Percentiles rank a stretch among this genome's conserved stretches.
Evolutionary conservation across 2,113 vertebrate species (phyloP).

Genomic region (Miniopterus natalensis): DNA sequence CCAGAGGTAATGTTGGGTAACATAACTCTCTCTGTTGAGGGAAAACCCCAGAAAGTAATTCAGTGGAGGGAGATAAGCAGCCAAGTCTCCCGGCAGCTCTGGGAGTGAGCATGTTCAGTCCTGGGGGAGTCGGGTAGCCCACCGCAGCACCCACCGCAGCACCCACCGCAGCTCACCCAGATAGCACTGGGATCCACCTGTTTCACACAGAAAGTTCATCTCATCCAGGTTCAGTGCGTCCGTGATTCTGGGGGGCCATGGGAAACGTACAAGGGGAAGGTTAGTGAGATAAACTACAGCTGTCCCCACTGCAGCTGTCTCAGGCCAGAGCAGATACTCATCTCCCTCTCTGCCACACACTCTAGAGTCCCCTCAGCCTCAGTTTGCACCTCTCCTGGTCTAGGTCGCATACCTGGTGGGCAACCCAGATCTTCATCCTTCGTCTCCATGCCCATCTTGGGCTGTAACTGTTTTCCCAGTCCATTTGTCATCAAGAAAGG

Average conservation of each 20-base stretch:
- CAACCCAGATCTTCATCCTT: too few species aligned
- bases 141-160: fast-evolving
- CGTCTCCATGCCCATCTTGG: neutral
- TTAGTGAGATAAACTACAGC: neutral
- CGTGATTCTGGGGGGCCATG: neutral
- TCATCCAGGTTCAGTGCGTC: neutral
- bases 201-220: neutral
- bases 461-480: neutral
- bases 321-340: neutral
- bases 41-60: neutral
- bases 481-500: neutral
- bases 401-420: neutral
- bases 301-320: neutral
- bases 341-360: neutral
- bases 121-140: neutral
- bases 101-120: neutral
- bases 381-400: neutral
- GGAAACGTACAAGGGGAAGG: neutral
- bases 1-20: neutral
- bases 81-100: neutral
- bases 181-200: neutral
- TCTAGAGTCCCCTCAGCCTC: neutral
- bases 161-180: neutral
- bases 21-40: neutral
- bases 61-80: neutral